Percentiles rank a stretch among this genome's conserved stretches.
Evolutionary conservation across 2,797 vertebrate genomes (phyloP).

Genomic region (Molossus alvarezi): DNA sequence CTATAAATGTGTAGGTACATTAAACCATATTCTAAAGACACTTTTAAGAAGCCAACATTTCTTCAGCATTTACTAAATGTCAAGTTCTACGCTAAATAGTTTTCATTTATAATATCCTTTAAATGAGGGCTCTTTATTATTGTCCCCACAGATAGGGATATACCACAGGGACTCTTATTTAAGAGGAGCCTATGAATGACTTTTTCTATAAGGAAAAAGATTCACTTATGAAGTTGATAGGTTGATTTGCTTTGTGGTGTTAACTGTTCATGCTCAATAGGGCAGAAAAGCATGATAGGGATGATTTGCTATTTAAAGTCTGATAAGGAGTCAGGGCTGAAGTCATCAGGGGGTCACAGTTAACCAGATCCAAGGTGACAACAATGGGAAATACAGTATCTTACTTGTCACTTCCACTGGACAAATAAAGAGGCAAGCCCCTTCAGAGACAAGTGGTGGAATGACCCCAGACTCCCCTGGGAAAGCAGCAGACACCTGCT

Average conservation of each 20-base stretch:
- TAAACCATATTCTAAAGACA: conserved; percentile 36
- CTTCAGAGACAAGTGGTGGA: not conserved
- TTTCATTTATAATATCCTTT: conserved; percentile 35
- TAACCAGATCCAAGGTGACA: not conserved
- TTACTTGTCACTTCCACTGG: not conserved
- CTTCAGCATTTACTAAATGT: conserved; percentile 45
- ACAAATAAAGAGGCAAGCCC: not conserved
- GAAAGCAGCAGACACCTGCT: not conserved
- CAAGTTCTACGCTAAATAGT: conserved; percentile 39
- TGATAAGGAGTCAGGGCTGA: conserved; percentile 1
- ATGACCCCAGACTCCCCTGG: not conserved
- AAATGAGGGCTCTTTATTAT: conserved; percentile 7
- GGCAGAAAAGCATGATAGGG: conserved; percentile 5
- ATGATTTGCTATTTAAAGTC: conserved; percentile 8
- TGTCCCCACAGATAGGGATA: not conserved
- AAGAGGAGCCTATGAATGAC: not conserved
- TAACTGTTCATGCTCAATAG: conserved; percentile 44
- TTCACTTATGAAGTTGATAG: not conserved
- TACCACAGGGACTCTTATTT: not conserved
- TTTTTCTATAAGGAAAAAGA: conserved; percentile 25
- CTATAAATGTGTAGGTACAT: conserved; percentile 25
- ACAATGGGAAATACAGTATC: not conserved
- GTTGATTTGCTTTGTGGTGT: not conserved
- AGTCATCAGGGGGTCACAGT: not conserved
- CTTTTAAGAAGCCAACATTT: not conserved